Conservation (phyloP, 2,888 invertebrate species). For the Phytoseiulus persimilis region DNA sequence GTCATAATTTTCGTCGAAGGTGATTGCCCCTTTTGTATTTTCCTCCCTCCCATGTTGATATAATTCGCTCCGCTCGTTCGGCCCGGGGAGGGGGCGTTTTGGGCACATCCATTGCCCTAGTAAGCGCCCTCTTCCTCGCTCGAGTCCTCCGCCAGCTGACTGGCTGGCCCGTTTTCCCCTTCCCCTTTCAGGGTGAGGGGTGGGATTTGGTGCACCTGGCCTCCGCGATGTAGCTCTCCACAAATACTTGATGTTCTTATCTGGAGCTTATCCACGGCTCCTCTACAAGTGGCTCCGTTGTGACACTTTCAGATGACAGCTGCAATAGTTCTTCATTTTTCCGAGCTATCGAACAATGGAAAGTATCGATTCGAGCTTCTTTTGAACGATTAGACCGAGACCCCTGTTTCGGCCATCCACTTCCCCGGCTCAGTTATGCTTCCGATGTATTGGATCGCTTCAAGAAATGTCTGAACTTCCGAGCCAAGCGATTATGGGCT, state of each 20-base stretch:
- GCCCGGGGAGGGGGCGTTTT: neutral
- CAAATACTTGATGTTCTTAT: slow-evolving; percentile 5
- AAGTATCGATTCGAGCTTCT: neutral
- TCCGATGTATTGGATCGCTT: neutral
- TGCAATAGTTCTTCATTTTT: neutral
- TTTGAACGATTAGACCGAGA: neutral
- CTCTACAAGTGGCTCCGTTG: neutral
- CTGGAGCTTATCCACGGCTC: slow-evolving; percentile 5
- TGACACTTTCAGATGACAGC: neutral
- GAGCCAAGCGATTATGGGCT: too few species aligned
- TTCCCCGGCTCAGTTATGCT: neutral
- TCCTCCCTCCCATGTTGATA: neutral
- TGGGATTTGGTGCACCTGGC: neutral
- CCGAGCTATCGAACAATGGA: neutral
- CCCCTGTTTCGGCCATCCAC: neutral
- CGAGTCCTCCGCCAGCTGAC: neutral
- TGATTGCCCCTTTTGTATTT: neutral
- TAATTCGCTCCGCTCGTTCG: neutral
- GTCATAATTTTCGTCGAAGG: neutral
- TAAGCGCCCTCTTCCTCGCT: neutral
- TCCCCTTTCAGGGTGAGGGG: neutral
- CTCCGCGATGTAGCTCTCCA: slow-evolving; percentile 5
- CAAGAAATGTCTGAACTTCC: too few species aligned
- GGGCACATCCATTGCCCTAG: neutral
- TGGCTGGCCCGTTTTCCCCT: neutral